These are phyloP conservation scores for Drosophila navojoa DNA, from an alignment of 1,140 invertebrate genomes.

Conservation along the genomic window DNA sequence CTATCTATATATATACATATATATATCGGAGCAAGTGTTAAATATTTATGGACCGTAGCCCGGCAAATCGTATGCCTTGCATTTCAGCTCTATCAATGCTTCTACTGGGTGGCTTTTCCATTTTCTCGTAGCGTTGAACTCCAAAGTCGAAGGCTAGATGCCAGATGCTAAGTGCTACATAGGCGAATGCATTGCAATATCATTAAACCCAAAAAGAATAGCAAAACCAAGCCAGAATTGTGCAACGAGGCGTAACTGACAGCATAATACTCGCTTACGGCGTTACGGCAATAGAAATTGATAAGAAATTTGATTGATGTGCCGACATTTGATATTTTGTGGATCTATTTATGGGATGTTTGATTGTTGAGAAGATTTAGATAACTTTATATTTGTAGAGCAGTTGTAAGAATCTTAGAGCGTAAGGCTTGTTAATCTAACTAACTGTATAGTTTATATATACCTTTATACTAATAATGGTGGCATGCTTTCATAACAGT, in stretches of 20 bases:
- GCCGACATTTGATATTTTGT: too few species aligned
- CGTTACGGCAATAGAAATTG: too few species aligned
- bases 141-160: conserved; percentile 31
- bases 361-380: too few species aligned
- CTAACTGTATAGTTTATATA: too few species aligned
- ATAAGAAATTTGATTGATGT: too few species aligned
- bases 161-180: not conserved
- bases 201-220: conserved; percentile 1
- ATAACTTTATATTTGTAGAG: too few species aligned
- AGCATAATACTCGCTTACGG: not conserved
- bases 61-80: conserved; percentile 4
- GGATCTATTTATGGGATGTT: too few species aligned
- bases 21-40: conserved; percentile 27
- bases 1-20: not conserved
- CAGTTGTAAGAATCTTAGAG: too few species aligned
- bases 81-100: conserved; percentile 22
- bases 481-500: too few species aligned
- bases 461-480: too few species aligned
- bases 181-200: not conserved
- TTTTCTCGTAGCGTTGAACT: conserved; percentile 49
- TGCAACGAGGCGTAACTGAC: not conserved
- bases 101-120: conserved; percentile 22
- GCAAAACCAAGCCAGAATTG: not conserved
- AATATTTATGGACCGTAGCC: conserved; percentile 37
- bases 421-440: too few species aligned